Evolutionary conservation across 1,140 invertebrate species (phyloP).

Genomic region (Aplysia californica): DNA sequence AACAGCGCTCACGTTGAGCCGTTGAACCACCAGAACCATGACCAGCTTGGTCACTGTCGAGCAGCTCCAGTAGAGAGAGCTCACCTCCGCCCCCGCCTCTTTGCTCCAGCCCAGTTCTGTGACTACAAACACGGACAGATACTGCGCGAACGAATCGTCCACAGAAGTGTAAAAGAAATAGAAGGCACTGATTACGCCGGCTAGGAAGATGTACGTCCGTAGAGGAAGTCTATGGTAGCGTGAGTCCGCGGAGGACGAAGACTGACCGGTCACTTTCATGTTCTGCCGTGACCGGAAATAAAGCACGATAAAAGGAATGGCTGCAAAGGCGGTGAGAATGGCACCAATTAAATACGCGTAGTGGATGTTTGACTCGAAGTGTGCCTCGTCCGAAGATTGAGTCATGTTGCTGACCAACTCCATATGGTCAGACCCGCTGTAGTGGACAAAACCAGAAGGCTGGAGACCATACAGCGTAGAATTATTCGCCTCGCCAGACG

Average conservation of each 20-base stretch:
- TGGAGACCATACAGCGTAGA: background rate
- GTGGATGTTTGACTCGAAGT: conserved; percentile 12
- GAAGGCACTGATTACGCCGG: background rate
- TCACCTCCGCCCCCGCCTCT: background rate
- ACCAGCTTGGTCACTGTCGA: background rate
- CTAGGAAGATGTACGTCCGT: background rate
- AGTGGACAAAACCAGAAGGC: no score
- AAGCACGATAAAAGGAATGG: conserved; percentile 7
- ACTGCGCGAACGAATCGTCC: conserved; percentile 6
- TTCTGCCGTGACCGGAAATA: background rate
- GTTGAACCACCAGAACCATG: background rate
- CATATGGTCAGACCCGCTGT: background rate
- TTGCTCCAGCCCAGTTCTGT: conserved; percentile 5
- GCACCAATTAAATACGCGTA: conserved; percentile 25
- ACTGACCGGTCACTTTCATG: no score
- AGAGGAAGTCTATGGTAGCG: background rate
- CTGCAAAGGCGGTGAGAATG: background rate
- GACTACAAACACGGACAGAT: conserved; percentile 7
- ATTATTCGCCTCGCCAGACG: background rate
- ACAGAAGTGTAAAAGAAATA: conserved; percentile 6
- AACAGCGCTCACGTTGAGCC: background rate
- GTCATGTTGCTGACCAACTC: no score
- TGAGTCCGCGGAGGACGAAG: background rate
- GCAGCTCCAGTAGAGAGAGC: conserved; percentile 3
- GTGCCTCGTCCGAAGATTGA: background rate